Base-by-base conservation (phyloP, 1,140 invertebrate species). In the Portunus trituberculatus region DNA sequence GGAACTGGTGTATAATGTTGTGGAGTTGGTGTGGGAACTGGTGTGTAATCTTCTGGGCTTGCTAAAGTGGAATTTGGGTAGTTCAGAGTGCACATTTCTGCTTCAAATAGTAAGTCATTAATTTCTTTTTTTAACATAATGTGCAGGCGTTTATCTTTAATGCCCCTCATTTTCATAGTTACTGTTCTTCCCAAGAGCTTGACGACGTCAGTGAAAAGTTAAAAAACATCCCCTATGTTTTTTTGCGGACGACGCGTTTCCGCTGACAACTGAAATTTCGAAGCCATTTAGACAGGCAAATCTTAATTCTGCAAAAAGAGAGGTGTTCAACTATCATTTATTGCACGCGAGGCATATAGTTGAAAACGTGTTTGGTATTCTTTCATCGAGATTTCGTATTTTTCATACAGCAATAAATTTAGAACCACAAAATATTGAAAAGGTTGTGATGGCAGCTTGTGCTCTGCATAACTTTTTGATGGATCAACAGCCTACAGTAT, bases 381-480 rank as follows among this genome's bases (percentile, higher is more conserved):
- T n/a, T n/a, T n/a, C n/a, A n/a, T n/a, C n/a, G n/a, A n/a, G n/a
- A n/a, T n/a, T n/a, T n/a, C n/a, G n/a, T n/a, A n/a, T n/a, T n/a
- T n/a, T n/a, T n/a, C n/a, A n/a, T n/a, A n/a, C n/a, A n/a, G n/a
- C n/a, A n/a, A n/a, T n/a, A n/a, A n/a, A n/a, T n/a, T n/a, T n/a
- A n/a, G n/a, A n/a, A n/a, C n/a, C n/a, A n/a, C n/a, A n/a, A n/a
- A n/a, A n/a, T n/a, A 91, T 91, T 91, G 89, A 91, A 12, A 91
- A 91, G 59, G 89, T 91, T 52, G 89, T 91, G 59, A 91, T 91
- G 89, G 89, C 8, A 52, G 59, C 89, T 12, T 91, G 39, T 91
- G 12, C 89, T 52, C 76, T 91, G 90, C 90, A 91, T 91, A 91
- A 91, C 46, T 59, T 91, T 28, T 91, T 91, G 90, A 91, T 91